These are phyloP conservation scores for Seriola rivoliana DNA, from an alignment of 2,113 vertebrate species.

Conservation along the genomic window DNA sequence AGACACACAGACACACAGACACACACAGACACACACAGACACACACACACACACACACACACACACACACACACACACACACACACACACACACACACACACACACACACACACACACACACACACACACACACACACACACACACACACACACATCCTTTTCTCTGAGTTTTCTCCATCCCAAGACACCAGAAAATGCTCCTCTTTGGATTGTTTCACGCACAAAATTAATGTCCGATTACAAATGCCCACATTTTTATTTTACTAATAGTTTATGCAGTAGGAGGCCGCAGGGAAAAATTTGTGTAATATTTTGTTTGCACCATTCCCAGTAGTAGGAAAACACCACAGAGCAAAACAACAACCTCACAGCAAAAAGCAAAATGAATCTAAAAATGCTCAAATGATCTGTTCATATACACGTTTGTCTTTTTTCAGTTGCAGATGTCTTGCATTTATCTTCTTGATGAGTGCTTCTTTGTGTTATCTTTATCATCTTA, in stretches of 20 bases:
- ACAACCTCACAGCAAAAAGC: too few species aligned
- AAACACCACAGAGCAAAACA: background rate
- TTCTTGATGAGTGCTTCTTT: background rate
- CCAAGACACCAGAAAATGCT: background rate
- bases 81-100: too few species aligned
- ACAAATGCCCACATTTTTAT: background rate
- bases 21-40: too few species aligned
- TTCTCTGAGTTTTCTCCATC: background rate
- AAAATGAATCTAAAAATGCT: too few species aligned
- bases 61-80: too few species aligned
- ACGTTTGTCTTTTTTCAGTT: background rate
- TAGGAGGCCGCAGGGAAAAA: background rate
- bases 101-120: too few species aligned
- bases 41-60: too few species aligned
- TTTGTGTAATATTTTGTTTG: background rate
- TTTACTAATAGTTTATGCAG: conserved; percentile 6
- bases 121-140: too few species aligned
- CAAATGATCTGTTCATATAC: too few species aligned
- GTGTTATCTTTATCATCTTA: background rate
- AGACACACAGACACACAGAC: too few species aligned
- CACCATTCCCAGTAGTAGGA: background rate
- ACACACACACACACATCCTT: too few species aligned
- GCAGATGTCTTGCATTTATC: background rate
- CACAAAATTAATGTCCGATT: background rate
- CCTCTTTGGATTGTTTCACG: background rate